Percentiles rank a stretch among this genome's conserved stretches.
These are phyloP conservation scores for Oikopleura dioica DNA, from an alignment of 23 tunicate species.

Conservation along the genomic window DNA sequence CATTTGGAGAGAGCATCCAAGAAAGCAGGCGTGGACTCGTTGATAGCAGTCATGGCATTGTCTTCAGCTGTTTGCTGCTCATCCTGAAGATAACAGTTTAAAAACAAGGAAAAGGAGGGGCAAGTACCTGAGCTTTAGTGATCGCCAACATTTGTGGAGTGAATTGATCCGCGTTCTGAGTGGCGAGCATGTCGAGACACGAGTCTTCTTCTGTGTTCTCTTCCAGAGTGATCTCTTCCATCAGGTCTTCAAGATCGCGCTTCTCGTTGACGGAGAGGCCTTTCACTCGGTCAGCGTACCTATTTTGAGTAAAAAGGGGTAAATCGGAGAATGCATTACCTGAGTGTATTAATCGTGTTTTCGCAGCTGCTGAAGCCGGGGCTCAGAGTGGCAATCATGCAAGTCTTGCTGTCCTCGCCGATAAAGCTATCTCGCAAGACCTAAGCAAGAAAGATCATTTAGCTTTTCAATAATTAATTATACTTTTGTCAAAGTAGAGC, in stretches of 20 bases:
- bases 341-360: slow-evolving; percentile 73
- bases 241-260: not conserved
- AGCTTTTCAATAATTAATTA: too few relatives aligned
- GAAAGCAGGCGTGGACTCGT: too few relatives aligned
- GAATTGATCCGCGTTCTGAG: not conserved
- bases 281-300: not conserved
- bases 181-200: not conserved
- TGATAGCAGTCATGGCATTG: too few relatives aligned
- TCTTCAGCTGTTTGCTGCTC: too few relatives aligned
- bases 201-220: not conserved
- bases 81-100: too few relatives aligned
- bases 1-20: too few relatives aligned
- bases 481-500: slow-evolving; percentile 78
- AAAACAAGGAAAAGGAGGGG: too few relatives aligned
- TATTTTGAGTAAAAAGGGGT: not conserved
- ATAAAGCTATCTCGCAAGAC: slow-evolving; percentile 60
- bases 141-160: not conserved
- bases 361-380: slow-evolving; percentile 85
- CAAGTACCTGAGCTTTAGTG: not conserved
- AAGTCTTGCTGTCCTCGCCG: slow-evolving; percentile 61
- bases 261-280: not conserved
- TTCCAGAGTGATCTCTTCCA: not conserved
- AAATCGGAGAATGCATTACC: slow-evolving; percentile 16
- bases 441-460: too few relatives aligned
- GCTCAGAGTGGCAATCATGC: slow-evolving; percentile 89